Evolutionary conservation across 2,113 vertebrate species (phyloP).

Genomic region (Rhinolophus sinicus): DNA sequence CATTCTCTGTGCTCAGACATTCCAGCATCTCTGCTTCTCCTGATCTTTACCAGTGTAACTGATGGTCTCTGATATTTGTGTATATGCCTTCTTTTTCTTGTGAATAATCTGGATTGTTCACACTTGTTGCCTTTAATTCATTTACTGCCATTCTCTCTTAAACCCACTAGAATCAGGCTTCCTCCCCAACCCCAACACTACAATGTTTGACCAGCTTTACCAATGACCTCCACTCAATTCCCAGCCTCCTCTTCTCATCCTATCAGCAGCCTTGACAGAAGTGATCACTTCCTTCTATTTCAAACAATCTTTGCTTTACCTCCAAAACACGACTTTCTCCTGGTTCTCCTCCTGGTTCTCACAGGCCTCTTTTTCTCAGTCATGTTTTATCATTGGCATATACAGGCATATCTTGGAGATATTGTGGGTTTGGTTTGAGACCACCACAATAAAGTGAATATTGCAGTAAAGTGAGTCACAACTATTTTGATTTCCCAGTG

Average conservation of each 20-base stretch:
- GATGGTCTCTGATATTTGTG: not conserved
- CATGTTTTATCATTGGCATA: not conserved
- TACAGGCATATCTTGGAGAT: not conserved
- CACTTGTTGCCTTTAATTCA: not conserved
- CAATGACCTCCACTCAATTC: not conserved
- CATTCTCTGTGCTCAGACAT: not conserved
- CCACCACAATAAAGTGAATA: not conserved
- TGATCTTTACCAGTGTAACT: not conserved
- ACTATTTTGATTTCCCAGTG: not conserved
- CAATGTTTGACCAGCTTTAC: not conserved
- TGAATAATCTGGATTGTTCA: not conserved
- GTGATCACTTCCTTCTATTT: no score
- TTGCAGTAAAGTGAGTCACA: not conserved
- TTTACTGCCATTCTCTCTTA: not conserved
- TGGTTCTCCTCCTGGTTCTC: not conserved
- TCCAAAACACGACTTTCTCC: not conserved
- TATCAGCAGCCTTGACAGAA: not conserved
- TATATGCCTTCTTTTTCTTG: not conserved
- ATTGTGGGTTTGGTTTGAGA: not conserved
- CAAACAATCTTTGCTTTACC: not conserved
- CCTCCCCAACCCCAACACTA: not conserved
- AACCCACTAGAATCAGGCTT: not conserved
- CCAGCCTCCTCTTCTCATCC: not conserved
- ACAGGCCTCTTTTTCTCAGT: not conserved
- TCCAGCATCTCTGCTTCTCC: not conserved